Evolutionary conservation across 2,888 invertebrate species (phyloP).

Genomic region (Graphium colonna): DNA sequence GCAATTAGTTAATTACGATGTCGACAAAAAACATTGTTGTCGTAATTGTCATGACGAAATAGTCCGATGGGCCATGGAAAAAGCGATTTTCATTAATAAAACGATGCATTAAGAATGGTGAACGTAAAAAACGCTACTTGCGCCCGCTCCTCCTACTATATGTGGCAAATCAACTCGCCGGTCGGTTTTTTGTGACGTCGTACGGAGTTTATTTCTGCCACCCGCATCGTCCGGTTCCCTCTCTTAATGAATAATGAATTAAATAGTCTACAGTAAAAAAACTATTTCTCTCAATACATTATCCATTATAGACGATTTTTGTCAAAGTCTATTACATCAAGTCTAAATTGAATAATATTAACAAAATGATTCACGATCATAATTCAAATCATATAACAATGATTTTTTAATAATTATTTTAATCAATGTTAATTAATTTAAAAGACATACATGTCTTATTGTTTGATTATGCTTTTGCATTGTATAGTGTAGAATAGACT

Average conservation of each 20-base stretch:
- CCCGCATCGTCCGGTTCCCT: constrained; percentile 36
- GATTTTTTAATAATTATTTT: not conserved
- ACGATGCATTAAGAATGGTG: constrained; percentile 19
- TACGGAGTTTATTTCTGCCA: constrained; percentile 36
- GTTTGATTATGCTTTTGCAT: too few relatives aligned
- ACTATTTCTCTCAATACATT: constrained; percentile 28
- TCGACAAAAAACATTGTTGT: constrained; percentile 39
- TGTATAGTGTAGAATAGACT: too few relatives aligned
- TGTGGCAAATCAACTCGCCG: constrained; percentile 31
- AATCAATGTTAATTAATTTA: too few relatives aligned
- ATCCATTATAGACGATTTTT: constrained; percentile 21
- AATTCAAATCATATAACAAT: not conserved
- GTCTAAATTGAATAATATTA: constrained; percentile 9
- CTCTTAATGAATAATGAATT: constrained; percentile 40
- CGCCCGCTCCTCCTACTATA: constrained; percentile 30
- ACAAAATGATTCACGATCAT: not conserved
- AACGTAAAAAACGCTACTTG: constrained; percentile 32
- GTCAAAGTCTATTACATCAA: constrained; percentile 9
- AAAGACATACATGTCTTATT: too few relatives aligned
- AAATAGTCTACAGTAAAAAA: constrained; percentile 34
- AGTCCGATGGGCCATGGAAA: constrained; percentile 3
- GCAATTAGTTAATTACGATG: constrained; percentile 53
- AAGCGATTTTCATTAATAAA: constrained; percentile 16
- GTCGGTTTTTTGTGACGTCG: constrained; percentile 33
- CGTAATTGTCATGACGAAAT: constrained; percentile 17